These are phyloP conservation scores for Zygogramma bicolorata DNA, from an alignment of 2,888 invertebrate species.

Conservation along the genomic window DNA sequence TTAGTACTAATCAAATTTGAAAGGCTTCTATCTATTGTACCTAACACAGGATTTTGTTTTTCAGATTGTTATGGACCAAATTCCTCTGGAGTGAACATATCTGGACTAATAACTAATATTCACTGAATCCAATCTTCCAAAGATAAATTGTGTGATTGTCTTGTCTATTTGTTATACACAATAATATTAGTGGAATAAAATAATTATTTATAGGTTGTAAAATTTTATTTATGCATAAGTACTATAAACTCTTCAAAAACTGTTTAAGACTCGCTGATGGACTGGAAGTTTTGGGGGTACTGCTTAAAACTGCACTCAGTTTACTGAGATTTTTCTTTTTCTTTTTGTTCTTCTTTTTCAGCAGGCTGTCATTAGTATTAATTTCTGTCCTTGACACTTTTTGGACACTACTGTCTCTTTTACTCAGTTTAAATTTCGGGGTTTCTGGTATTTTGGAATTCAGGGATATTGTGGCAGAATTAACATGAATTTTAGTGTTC, in stretches of 20 bases:
- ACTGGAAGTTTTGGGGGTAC: constrained; percentile 25
- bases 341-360: constrained; percentile 38
- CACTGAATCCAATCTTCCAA: constrained; percentile 36
- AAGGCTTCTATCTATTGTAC: too few relatives aligned
- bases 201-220: constrained; percentile 1
- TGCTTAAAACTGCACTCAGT: constrained; percentile 37
- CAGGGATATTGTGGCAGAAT: neutral
- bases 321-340: constrained; percentile 28
- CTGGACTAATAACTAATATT: constrained; percentile 8
- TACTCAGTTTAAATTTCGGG: constrained; percentile 34
- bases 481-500: neutral
- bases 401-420: constrained; percentile 3
- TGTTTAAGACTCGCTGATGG: constrained; percentile 35
- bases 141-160: constrained; percentile 47
- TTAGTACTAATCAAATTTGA: too few relatives aligned
- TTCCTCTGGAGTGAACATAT: constrained; percentile 74
- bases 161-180: constrained; percentile 46
- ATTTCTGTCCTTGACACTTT: neutral
- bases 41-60: constrained; percentile 58
- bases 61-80: constrained; percentile 80
- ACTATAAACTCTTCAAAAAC: constrained; percentile 28
- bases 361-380: constrained; percentile 29
- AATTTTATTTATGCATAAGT: neutral
- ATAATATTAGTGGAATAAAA: constrained; percentile 31
- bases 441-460: constrained; percentile 18